phyloP scores from a whole-genome alignment of 2,797 vertebrate species.

The Neostethus bicornis region DNA sequence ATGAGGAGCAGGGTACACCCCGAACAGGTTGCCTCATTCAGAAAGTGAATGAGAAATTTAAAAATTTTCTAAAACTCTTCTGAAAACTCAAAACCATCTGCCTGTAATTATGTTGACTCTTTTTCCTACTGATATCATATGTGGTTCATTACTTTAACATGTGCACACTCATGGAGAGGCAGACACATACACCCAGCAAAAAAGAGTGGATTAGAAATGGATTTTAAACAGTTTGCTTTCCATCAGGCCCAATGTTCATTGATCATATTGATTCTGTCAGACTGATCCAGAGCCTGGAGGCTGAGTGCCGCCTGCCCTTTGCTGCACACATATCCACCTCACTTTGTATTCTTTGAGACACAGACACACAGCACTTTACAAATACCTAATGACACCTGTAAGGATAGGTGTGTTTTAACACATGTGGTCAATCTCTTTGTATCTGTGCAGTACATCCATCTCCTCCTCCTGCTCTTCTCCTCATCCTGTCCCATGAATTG shows the following conservation, averaged over 20 bases:
- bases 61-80: too few relatives aligned
- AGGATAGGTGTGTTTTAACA: too few relatives aligned
- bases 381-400: conserved; percentile 8
- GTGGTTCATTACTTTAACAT: conserved; percentile 6
- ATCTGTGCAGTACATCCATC: too few relatives aligned
- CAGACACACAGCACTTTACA: conserved; percentile 7
- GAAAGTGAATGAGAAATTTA: too few relatives aligned
- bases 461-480: too few relatives aligned
- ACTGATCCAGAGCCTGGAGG: conserved; percentile 45
- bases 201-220: conserved; percentile 52
- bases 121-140: conserved; percentile 2
- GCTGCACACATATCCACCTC: conserved; percentile 2
- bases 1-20: too few relatives aligned
- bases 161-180: neutral
- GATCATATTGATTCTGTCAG: conserved; percentile 68
- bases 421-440: too few relatives aligned
- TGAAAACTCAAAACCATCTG: conserved; percentile 4
- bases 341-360: conserved; percentile 14
- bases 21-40: too few relatives aligned
- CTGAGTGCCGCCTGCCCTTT: conserved; percentile 4
- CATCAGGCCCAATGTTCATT: conserved; percentile 54
- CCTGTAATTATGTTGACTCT: neutral
- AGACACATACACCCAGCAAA: conserved; percentile 14
- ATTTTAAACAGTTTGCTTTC: conserved; percentile 64
- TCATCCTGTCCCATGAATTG: too few relatives aligned